Percentiles rank a stretch among this genome's conserved stretches.
Conservation (phyloP, 2,888 invertebrate genomes). For the Cremastinae sp. region DNA sequence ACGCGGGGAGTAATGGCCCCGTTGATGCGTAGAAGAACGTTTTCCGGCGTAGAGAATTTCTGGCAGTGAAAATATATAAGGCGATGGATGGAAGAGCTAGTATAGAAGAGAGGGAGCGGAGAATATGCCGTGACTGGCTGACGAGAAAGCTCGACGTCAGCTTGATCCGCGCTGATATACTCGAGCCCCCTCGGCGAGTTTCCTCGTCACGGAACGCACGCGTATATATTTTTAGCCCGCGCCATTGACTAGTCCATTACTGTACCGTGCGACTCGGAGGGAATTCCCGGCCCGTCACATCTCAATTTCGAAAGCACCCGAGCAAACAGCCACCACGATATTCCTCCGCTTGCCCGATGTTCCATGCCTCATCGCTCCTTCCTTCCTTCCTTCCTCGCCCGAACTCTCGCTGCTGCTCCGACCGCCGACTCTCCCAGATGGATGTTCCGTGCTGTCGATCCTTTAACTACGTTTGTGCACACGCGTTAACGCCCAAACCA, state of each 20-base stretch:
- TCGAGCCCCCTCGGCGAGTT: conserved; percentile 26
- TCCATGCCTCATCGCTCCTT: conserved; percentile 21
- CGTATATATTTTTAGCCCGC: conserved; percentile 14
- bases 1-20: no score
- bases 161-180: conserved; percentile 38
- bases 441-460: conserved; percentile 33
- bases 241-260: conserved; percentile 12
- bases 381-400: not conserved
- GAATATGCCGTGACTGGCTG: conserved; percentile 50
- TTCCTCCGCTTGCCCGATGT: conserved; percentile 12
- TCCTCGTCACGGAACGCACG: conserved; percentile 49
- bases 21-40: no score
- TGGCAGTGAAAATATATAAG: not conserved
- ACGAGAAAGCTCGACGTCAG: conserved; percentile 38
- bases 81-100: no score
- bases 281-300: conserved; percentile 20
- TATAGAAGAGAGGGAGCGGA: not conserved
- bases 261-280: conserved; percentile 2
- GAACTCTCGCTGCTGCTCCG: no score
- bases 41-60: no score
- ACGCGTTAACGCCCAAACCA: conserved; percentile 8
- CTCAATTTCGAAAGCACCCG: conserved; percentile 37
- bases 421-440: conserved; percentile 34
- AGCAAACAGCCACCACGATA: conserved; percentile 16
- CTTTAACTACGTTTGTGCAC: conserved; percentile 17